Percentiles rank a stretch among this genome's conserved stretches.
phyloP scores from a whole-genome alignment of 1,140 invertebrate genomes.

The Hyles euphorbiae region DNA sequence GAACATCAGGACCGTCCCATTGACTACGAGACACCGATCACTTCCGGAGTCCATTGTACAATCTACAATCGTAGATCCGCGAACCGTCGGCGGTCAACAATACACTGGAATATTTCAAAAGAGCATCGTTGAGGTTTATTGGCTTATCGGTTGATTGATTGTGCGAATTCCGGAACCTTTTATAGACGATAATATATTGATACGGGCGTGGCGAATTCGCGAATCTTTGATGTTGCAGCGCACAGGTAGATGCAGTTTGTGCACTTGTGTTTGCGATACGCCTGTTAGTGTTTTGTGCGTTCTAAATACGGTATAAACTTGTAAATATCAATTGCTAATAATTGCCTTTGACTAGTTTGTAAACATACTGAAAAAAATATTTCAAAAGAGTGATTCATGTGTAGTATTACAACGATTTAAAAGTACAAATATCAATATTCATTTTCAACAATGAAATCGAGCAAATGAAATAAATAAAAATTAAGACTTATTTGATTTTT shows the following conservation, averaged over 20 bases:
- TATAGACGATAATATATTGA: conserved; percentile 69
- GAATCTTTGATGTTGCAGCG: conserved; percentile 52
- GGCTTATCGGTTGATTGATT: conserved; percentile 75
- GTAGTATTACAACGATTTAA: too few relatives aligned
- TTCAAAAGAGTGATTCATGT: too few relatives aligned
- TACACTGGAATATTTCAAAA: conserved; percentile 73
- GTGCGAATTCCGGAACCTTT: conserved; percentile 58
- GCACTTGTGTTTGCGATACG: conserved; percentile 69
- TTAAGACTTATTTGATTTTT: too few relatives aligned
- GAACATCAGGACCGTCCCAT: conserved; percentile 46
- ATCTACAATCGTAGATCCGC: conserved; percentile 60
- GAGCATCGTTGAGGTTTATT: conserved; percentile 75
- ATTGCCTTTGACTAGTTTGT: too few relatives aligned
- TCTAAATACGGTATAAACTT: conserved; percentile 19
- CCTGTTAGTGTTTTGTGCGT: conserved; percentile 28
- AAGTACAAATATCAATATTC: too few relatives aligned
- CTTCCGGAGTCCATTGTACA: conserved; percentile 68
- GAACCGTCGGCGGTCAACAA: conserved; percentile 59
- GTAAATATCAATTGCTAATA: conserved; percentile 3
- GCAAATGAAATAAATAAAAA: too few relatives aligned
- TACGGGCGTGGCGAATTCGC: conserved; percentile 68
- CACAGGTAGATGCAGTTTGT: conserved; percentile 47
- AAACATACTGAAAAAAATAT: too few relatives aligned
- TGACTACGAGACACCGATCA: conserved; percentile 60
- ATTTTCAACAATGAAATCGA: too few relatives aligned